Evolutionary conservation across 2,888 invertebrate genomes (phyloP).

Genomic region (Chrysolina oricalcia): DNA sequence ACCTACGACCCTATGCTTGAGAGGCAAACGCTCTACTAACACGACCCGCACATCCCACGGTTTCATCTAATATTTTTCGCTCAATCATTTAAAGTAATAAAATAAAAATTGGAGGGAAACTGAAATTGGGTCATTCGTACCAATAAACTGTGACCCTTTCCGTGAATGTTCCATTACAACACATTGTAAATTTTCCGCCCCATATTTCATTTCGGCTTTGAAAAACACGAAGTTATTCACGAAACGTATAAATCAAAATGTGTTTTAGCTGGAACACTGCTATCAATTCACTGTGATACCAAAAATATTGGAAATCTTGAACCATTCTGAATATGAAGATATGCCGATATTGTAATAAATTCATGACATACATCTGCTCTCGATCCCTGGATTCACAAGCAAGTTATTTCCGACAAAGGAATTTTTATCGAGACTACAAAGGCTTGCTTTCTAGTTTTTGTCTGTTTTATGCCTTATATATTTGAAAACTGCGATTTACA

Average conservation of each 20-base stretch:
- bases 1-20: no score
- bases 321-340: neutral
- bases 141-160: neutral
- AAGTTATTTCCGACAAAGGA: slow-evolving; percentile 1
- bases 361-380: slow-evolving; percentile 16
- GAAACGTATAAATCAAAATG: slow-evolving; percentile 1
- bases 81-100: no score
- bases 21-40: no score
- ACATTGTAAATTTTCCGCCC: neutral
- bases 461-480: neutral
- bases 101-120: neutral
- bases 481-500: neutral
- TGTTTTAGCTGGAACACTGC: neutral
- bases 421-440: neutral
- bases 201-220: neutral
- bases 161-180: neutral
- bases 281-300: slow-evolving; percentile 7
- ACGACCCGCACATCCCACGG: no score
- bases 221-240: neutral
- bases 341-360: slow-evolving; percentile 17
- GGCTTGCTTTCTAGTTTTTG: neutral
- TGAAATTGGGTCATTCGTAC: neutral
- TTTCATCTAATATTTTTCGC: neutral
- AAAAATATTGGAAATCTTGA: slow-evolving; percentile 9
- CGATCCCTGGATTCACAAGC: slow-evolving; percentile 14